Evolutionary conservation across 2,113 vertebrate species (phyloP).

Genomic region (Sciurus niger): DNA sequence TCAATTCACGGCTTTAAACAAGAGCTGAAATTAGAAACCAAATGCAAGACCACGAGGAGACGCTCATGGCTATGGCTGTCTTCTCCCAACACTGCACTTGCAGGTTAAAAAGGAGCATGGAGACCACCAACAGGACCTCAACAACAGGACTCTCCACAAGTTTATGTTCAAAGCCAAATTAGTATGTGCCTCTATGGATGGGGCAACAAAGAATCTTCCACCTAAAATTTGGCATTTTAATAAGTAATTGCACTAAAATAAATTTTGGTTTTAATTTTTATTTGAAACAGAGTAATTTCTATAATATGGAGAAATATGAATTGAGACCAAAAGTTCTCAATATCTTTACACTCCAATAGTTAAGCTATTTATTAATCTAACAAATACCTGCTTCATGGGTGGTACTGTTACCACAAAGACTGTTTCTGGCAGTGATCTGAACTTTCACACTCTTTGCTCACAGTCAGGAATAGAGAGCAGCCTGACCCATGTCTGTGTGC

Average conservation of each 20-base stretch:
- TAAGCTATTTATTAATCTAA: no score
- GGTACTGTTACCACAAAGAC: fast-evolving
- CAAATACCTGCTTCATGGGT: not conserved
- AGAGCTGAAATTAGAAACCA: not conserved
- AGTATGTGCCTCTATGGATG: not conserved
- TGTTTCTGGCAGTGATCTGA: not conserved
- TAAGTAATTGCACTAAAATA: not conserved
- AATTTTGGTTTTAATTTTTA: not conserved
- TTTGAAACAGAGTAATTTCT: not conserved
- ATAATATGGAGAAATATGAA: not conserved
- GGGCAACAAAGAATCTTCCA: not conserved
- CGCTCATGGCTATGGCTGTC: not conserved
- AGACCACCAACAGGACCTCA: not conserved
- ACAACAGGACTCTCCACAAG: not conserved
- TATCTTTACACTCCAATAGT: fast-evolving
- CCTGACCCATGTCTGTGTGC: fast-evolving
- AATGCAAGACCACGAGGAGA: not conserved
- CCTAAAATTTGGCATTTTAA: not conserved
- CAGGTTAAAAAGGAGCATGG: not conserved
- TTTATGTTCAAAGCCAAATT: not conserved
- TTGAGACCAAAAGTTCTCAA: not conserved
- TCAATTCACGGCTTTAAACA: no score
- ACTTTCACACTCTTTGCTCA: not conserved
- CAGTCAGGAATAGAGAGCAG: not conserved
- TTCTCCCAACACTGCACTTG: not conserved